Evolutionary conservation across 2,797 vertebrate genomes (phyloP), one percentile per base, ranked within the genome.

Genomic region (Phaenicophaeus curvirostris): DNA sequence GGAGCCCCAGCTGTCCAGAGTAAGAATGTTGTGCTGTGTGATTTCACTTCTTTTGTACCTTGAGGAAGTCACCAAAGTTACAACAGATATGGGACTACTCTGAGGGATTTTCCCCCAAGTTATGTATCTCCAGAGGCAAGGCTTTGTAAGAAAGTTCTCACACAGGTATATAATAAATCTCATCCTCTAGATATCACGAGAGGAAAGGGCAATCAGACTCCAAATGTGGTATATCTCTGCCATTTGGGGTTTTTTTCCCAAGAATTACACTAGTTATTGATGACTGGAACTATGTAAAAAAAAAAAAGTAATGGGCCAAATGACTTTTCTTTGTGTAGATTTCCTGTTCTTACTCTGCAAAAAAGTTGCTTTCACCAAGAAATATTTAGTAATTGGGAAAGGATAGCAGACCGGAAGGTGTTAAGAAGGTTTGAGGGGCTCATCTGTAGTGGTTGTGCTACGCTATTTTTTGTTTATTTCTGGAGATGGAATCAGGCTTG

Each of bases 21-120:
- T 0, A 0, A n/a, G 19, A 79, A n/a, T 58, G 28, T 28, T 0
- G 0, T 41, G 41, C 4, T 13, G 7, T 1, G 2, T 0, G 0
- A 25, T 73, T 81, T 82, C 53, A 23, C 33, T 58, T 11, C 37
- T 51, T 10, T 31, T 74, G 28, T 73, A 62, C 46, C 35, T 50
- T 57, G 27, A 78, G 72, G 35, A 87, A 85, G 27, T 30, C 61
- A 57, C n/a, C 18, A 18, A 89, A 71, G 20, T 71, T 66, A 20
- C 9, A 87, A 53, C 20, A 41, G 59, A 55, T 42, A 17, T 65
- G 28, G 11, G 17, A 51, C 51, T 69, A 18, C 27, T 79, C 39
- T 69, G 39, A 62, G 67, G 48, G 48, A 33, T 94, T 91, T 87
- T 79, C 31, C 15, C 62, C 24, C 66, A 58, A 82, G 82, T 54